These are phyloP conservation scores for Ia io DNA, from an alignment of 2,113 vertebrate species.

Conservation along the genomic window DNA sequence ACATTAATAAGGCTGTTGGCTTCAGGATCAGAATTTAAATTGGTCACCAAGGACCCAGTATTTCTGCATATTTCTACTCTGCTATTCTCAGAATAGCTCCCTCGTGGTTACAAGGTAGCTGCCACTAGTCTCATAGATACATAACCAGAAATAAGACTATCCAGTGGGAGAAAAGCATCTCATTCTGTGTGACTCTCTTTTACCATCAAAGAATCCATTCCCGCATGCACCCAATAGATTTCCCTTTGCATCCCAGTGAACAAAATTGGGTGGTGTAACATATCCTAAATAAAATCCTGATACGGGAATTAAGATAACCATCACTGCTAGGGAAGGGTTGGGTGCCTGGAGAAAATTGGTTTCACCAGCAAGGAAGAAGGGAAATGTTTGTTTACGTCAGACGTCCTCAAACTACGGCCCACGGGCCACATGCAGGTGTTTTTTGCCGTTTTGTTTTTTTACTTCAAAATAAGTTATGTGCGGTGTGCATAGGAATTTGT, in stretches of 20 bases:
- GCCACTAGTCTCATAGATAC: neutral
- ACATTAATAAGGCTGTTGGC: neutral
- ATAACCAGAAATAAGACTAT: neutral
- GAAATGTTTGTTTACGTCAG: neutral
- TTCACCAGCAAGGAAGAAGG: neutral
- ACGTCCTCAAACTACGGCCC: no score
- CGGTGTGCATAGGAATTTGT: no score
- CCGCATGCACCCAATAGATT: neutral
- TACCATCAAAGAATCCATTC: neutral
- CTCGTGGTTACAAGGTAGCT: neutral
- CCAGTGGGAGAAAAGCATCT: neutral
- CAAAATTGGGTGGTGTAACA: neutral
- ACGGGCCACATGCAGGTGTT: no score
- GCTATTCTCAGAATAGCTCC: neutral
- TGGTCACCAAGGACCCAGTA: neutral
- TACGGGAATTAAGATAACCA: neutral
- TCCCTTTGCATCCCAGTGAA: neutral
- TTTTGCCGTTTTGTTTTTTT: no score
- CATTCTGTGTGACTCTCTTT: neutral
- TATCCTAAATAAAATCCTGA: neutral
- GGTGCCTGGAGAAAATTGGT: neutral
- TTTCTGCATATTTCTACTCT: neutral
- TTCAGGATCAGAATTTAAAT: constrained; percentile 2
- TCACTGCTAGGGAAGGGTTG: neutral
- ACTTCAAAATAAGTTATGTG: no score